phyloP scores from a whole-genome alignment of 2,797 vertebrate species.

The Philypnodon macrostomus region DNA sequence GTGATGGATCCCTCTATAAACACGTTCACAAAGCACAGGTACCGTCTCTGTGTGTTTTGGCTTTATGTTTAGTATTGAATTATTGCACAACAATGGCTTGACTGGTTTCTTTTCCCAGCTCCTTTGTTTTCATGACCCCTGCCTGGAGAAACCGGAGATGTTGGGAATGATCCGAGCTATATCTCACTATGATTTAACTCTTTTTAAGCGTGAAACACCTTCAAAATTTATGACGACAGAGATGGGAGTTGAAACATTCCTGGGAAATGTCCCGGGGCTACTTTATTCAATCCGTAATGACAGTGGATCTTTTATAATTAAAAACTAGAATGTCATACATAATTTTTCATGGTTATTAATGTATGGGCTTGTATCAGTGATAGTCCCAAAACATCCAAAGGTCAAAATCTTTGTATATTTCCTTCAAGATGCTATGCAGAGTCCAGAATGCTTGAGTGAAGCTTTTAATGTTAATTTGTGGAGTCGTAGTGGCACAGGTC shows the following conservation, averaged over 20 bases:
- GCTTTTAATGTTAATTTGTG: constrained; percentile 7
- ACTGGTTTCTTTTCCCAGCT: constrained; percentile 52
- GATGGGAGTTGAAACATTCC: constrained; percentile 31
- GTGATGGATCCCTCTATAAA: neutral
- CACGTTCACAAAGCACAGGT: constrained; percentile 1
- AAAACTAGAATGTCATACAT: constrained; percentile 1
- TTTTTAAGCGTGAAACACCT: constrained; percentile 43
- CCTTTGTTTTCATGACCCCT: constrained; percentile 61
- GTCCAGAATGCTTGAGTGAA: constrained; percentile 7
- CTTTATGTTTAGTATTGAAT: constrained; percentile 11
- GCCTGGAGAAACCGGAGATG: constrained; percentile 61
- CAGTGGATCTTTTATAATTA: constrained; percentile 1
- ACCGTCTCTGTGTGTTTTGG: constrained; percentile 24
- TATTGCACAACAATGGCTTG: constrained; percentile 45
- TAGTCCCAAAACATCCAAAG: constrained; percentile 21
- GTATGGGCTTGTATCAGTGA: neutral
- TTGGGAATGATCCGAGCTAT: constrained; percentile 62
- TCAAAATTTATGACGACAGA: constrained; percentile 55
- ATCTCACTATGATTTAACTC: constrained; percentile 58
- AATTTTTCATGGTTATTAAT: constrained; percentile 1
- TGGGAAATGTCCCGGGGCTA: constrained; percentile 13
- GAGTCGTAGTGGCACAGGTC: too few species aligned
- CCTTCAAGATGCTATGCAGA: constrained; percentile 30
- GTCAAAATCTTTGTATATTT: constrained; percentile 13
- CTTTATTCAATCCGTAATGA: constrained; percentile 18